phyloP scores from a whole-genome alignment of 2,888 invertebrate species.

The Nephrotoma flavescens region DNA sequence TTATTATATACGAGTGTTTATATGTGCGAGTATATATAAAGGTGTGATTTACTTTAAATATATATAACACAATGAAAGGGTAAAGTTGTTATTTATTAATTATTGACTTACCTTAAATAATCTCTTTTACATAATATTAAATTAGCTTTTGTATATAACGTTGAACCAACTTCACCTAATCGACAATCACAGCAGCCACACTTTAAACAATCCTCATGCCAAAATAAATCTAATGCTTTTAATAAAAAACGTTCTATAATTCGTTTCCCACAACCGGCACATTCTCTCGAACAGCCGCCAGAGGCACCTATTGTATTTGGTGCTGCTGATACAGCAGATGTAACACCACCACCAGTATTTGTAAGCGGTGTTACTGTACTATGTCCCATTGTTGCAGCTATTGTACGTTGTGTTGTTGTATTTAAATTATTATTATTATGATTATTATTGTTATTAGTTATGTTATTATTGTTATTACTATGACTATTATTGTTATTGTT shows the following conservation, averaged over 20 bases:
- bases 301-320: slow-evolving; percentile 1
- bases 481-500: neutral
- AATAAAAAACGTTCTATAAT: slow-evolving; percentile 71
- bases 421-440: neutral
- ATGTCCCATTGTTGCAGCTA: slow-evolving; percentile 3
- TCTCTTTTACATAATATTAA: slow-evolving; percentile 83
- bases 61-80: neutral
- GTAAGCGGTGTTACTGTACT: neutral
- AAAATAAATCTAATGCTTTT: slow-evolving; percentile 75
- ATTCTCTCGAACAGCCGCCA: slow-evolving; percentile 7
- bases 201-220: slow-evolving; percentile 91
- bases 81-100: neutral
- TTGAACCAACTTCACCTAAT: slow-evolving; percentile 84
- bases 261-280: slow-evolving; percentile 13
- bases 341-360: slow-evolving; percentile 2
- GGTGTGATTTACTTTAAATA: neutral
- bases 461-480: neutral
- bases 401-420: neutral
- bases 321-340: slow-evolving; percentile 6
- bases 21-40: neutral
- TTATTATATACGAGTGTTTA: no score
- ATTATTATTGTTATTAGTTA: neutral
- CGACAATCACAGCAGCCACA: slow-evolving; percentile 87
- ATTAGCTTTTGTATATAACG: slow-evolving; percentile 80
- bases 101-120: slow-evolving; percentile 58